Evolutionary conservation across 92 coral and sea anemone genomes (phyloP), one percentile per base, ranked within the genome.

Genomic region (Micromussa lordhowensis): DNA sequence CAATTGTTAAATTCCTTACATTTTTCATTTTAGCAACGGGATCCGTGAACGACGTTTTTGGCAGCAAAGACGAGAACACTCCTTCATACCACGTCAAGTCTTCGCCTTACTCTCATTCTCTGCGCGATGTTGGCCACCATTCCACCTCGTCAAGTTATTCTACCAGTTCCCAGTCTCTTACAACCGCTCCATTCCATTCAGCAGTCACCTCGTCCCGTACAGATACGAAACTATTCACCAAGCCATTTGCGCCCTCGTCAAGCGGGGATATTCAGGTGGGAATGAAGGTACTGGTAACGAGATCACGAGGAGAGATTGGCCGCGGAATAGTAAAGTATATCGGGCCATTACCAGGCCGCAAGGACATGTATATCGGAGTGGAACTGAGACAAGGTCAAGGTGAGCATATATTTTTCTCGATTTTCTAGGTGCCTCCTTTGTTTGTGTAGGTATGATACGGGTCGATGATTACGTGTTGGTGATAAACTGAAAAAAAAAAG

Each of bases 311-410:
- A 28, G 91, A 87, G 74, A 84, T 91, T 44, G 94, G 94, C 32
- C 91, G 96, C 16, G 99, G 99, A 24, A 78, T 84, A 17, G 99
- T 97, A 13, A 92, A 75, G 87, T 97, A 91, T 90, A 89, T 95
- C 17, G 99, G 99, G 10, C 58, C 49, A 28, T 77, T 97, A 44
- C 96, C 97, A 34, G 91, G 89, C 36, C 92, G 91, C 66, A 53
- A 22, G 26, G 96, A 93, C 44, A 61, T 89, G 63, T 97, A 92
- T 38, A 68, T 97, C 36, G 99, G 99, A 64, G 88, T 97, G 31
- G 99, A 97, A 84, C 95, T 97, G 78, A 91, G 88, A 31, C 77
- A 66, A 11, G 76, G 77, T 40, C 83, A 85, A 75, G 88, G 88
- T 85, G 38, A 38, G 68, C 13, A 6, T 19, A 34, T 51, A 32